Conservation (phyloP, 2,888 invertebrate species). For the Mongoloraphidia duomilia region DNA sequence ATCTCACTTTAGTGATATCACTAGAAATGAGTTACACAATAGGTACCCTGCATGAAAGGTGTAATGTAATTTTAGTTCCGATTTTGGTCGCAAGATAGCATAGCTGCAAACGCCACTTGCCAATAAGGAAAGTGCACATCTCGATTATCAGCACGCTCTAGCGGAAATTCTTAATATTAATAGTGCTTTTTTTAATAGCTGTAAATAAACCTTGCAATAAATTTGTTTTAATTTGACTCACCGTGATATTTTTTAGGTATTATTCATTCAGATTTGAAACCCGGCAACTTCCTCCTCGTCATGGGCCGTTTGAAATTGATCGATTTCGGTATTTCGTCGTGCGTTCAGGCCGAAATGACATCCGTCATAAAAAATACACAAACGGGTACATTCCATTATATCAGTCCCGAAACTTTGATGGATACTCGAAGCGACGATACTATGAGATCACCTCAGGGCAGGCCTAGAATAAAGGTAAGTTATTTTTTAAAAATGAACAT, state of each 20-base stretch:
- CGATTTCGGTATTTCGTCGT: conserved; percentile 92
- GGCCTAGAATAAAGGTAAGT: conserved; percentile 33
- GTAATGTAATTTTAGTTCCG: no score
- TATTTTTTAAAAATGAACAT: background rate
- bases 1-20: no score
- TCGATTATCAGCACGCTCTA: no score
- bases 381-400: conserved; percentile 87
- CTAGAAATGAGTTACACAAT: no score
- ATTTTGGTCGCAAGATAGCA: no score
- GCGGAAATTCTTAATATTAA: no score
- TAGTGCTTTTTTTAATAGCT: no score
- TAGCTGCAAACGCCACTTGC: no score
- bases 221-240: no score
- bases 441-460: conserved; percentile 27
- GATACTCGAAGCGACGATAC: conserved; percentile 33
- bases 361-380: conserved; percentile 71
- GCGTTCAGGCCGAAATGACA: conserved; percentile 75
- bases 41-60: no score
- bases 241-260: conserved; percentile 46
- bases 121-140: no score
- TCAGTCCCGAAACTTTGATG: conserved; percentile 85
- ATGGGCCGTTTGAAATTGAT: conserved; percentile 81
- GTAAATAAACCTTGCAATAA: no score
- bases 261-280: conserved; percentile 93
- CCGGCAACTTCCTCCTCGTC: conserved; percentile 87